Evolutionary conservation across 1,140 invertebrate species (phyloP).

Genomic region (Trichogramma pretiosum): DNA sequence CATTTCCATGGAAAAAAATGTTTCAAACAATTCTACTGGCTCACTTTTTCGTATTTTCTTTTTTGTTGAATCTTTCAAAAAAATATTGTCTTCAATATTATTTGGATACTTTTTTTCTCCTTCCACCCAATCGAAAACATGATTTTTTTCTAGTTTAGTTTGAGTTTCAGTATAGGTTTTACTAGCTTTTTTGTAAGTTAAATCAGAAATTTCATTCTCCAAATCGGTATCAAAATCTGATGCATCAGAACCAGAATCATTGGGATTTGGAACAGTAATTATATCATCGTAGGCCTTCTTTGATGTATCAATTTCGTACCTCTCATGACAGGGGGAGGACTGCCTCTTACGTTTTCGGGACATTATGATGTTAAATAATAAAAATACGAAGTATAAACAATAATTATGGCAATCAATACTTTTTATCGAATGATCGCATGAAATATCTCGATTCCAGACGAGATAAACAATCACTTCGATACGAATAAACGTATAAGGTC

Average conservation of each 20-base stretch:
- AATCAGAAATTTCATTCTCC: not conserved
- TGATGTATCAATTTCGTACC: too few relatives aligned
- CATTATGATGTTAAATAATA: too few relatives aligned
- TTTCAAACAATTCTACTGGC: not conserved
- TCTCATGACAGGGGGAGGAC: too few relatives aligned
- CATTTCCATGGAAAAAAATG: slow-evolving; percentile 5
- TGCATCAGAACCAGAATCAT: not conserved
- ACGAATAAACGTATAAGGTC: too few relatives aligned
- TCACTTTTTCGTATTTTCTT: slow-evolving; percentile 1
- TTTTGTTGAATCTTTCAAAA: not conserved
- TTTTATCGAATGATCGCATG: too few relatives aligned
- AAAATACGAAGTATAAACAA: too few relatives aligned
- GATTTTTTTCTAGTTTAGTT: slow-evolving; percentile 2
- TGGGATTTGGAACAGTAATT: too few relatives aligned
- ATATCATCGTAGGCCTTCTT: too few relatives aligned
- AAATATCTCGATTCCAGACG: too few relatives aligned
- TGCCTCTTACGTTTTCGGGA: too few relatives aligned
- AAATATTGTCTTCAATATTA: not conserved
- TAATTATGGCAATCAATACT: too few relatives aligned
- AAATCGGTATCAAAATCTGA: slow-evolving; percentile 1
- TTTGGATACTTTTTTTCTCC: slow-evolving; percentile 3
- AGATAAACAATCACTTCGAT: too few relatives aligned
- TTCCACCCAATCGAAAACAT: slow-evolving; percentile 10
- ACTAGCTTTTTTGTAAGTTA: not conserved
- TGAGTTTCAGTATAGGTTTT: slow-evolving; percentile 4